phyloP scores from a whole-genome alignment of 2,888 invertebrate species.

The Lasioglossum morio region DNA sequence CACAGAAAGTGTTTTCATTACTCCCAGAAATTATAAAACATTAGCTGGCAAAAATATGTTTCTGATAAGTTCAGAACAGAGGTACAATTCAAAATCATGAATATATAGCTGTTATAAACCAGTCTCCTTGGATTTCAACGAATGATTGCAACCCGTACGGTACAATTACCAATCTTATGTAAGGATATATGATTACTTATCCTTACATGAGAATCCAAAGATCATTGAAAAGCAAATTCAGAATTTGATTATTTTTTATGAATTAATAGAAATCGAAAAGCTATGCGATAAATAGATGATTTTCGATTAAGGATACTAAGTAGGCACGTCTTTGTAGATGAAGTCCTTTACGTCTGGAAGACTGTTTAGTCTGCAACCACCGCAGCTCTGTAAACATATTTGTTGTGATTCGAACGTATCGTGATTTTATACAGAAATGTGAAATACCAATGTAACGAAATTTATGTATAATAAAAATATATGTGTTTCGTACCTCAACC shows the following conservation, averaged over 20 bases:
- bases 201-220: background rate
- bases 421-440: conserved; percentile 7
- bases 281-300: conserved; percentile 3
- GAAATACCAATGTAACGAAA: background rate
- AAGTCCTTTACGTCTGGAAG: conserved; percentile 89
- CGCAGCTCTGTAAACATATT: conserved; percentile 87
- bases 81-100: background rate
- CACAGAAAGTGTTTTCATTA: background rate
- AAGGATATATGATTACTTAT: conserved; percentile 27
- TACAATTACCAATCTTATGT: conserved; percentile 22
- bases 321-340: conserved; percentile 89
- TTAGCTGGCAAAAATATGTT: background rate
- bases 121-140: background rate
- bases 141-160: background rate
- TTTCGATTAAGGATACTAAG: conserved; percentile 85
- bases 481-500: conserved; percentile 68
- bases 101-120: background rate
- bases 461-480: background rate
- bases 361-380: conserved; percentile 89
- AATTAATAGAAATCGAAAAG: background rate
- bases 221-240: background rate
- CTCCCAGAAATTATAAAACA: background rate
- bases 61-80: background rate
- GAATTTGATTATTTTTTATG: background rate
- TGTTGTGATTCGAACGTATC: background rate